Evolutionary conservation across 2,797 vertebrate species (phyloP), one percentile per base, ranked within the genome.

Genomic region (Valencia hispanica): DNA sequence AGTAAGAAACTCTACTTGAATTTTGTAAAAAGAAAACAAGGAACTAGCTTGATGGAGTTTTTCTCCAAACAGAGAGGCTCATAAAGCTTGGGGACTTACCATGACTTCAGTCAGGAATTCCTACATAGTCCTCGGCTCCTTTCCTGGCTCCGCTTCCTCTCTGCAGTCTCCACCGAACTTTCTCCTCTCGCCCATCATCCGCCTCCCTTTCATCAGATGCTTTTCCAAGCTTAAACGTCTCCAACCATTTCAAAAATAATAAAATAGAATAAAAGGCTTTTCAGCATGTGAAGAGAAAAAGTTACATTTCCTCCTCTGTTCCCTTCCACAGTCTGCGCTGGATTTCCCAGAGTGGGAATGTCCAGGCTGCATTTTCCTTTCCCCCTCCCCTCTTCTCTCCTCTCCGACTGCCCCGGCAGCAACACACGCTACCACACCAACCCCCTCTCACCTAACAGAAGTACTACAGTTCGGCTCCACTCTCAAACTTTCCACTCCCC

Each of bases 401-500:
- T 79, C 78, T 70, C 75, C 3, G 68, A 84, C 84, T 77, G 70
- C 53, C 82, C 79, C 68, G 57, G 77, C 87, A 74, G 83, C 86
- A 84, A 77, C 83, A 88, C 79, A 53, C 73, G 79, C 83, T 78
- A 78, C 78, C 88, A 48, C 82, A n/a, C 68, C 61, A 43, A 47
- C 65, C 68, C 47, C 70, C 78, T 68, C 85, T 80, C 83, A 86
- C 87, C 90, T 88, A 93, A 93, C 93, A 94, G 93, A 91, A 91
- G 89, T 85, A 20, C 91, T 63, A 93, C 93, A 95, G 94, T 94
- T 86, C 77, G 72, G 50, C 84, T 86, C 77, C 69, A 34, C 89
- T 72, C 91, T 93, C 92, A 93, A 89, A 92, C 92, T 94, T 94
- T 94, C 94, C 92, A 87, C 84, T 91, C 84, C 80, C 81, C 81